Conservation (phyloP, 1,140 invertebrate species). For the Pectinophora gossypiella region DNA sequence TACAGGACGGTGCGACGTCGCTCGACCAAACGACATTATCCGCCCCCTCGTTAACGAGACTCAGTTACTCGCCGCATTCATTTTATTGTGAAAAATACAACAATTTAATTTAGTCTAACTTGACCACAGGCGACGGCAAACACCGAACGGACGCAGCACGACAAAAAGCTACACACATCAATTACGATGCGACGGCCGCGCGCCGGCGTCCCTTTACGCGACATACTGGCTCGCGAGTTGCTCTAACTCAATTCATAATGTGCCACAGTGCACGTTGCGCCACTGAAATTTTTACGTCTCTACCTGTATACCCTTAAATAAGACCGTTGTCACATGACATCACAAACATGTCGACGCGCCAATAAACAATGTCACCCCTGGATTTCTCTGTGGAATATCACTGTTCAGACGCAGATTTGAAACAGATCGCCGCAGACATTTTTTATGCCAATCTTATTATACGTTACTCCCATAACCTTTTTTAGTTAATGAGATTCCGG, state of each 20-base stretch:
- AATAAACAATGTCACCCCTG: not conserved
- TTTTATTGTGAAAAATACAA: constrained; percentile 68
- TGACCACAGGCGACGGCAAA: constrained; percentile 49
- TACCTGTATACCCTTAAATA: constrained; percentile 1
- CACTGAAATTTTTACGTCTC: constrained; percentile 35
- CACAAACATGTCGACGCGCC: constrained; percentile 7
- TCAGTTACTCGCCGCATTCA: constrained; percentile 44
- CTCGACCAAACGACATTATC: constrained; percentile 51
- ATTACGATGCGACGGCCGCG: constrained; percentile 32
- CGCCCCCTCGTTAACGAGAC: constrained; percentile 47
- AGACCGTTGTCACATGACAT: not conserved
- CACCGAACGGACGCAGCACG: constrained; percentile 38
- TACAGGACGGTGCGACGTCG: not conserved
- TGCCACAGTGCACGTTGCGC: constrained; percentile 27
- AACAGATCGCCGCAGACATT: too few species aligned
- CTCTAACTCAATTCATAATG: constrained; percentile 65
- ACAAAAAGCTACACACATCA: constrained; percentile 66
- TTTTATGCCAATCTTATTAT: too few species aligned
- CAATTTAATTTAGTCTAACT: constrained; percentile 69
- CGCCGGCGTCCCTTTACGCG: constrained; percentile 29
- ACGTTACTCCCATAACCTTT: too few species aligned
- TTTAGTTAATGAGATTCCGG: too few species aligned
- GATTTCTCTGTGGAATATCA: too few species aligned
- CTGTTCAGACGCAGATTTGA: too few species aligned
- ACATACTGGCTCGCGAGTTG: constrained; percentile 33